phyloP scores from a whole-genome alignment of 2,888 invertebrate genomes.

The Andrena praecox region DNA sequence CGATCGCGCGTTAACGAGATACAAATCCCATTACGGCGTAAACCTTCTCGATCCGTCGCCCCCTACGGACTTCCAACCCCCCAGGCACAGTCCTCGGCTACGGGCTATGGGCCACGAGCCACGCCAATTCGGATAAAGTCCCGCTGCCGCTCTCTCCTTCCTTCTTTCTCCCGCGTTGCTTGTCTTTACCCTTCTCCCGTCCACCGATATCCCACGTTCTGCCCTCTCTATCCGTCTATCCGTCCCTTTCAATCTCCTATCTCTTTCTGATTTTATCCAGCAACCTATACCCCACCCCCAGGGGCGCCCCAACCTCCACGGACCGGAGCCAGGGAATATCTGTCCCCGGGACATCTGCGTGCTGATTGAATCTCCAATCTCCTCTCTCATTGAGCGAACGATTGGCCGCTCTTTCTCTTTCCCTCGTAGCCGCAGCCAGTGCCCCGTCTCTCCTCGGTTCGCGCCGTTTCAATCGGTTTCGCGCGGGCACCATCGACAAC shows the following conservation, averaged over 20 bases:
- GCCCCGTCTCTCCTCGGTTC: constrained; percentile 46
- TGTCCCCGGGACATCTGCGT: constrained; percentile 85
- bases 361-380: constrained; percentile 85
- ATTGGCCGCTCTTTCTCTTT: constrained; percentile 76
- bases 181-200: constrained; percentile 27
- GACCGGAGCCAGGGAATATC: constrained; percentile 84
- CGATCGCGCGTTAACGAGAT: constrained; percentile 85
- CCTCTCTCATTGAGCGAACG: constrained; percentile 80
- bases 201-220: constrained; percentile 26
- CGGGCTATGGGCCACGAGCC: constrained; percentile 81
- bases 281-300: constrained; percentile 64
- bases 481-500: constrained; percentile 46
- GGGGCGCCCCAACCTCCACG: constrained; percentile 74
- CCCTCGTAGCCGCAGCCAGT: constrained; percentile 66
- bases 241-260: constrained; percentile 55
- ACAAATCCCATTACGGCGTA: constrained; percentile 85
- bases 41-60: constrained; percentile 84
- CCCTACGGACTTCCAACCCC: constrained; percentile 81
- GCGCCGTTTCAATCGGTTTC: constrained; percentile 61
- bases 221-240: constrained; percentile 36
- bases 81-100: constrained; percentile 73
- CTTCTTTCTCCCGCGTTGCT: constrained; percentile 18
- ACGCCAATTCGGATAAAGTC: constrained; percentile 83
- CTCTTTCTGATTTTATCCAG: constrained; percentile 66
- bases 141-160: constrained; percentile 52